These are phyloP conservation scores for Drosophila bocqueti DNA, from an alignment of 1,140 invertebrate genomes.

Conservation along the genomic window DNA sequence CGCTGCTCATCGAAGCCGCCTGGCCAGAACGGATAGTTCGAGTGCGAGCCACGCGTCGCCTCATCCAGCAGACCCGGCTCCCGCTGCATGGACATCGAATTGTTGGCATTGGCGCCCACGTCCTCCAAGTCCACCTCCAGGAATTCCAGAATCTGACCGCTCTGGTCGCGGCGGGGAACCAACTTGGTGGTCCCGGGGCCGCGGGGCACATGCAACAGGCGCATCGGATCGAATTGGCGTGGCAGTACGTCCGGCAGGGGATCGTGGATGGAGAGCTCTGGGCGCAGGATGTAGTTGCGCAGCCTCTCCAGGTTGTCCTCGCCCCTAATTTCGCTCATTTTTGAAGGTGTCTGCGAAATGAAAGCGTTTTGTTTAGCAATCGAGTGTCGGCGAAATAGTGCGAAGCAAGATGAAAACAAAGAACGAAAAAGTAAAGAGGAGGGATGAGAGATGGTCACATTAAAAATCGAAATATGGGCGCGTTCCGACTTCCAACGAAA, in stretches of 20 bases:
- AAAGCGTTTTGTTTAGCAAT: constrained; percentile 12
- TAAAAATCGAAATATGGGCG: neutral
- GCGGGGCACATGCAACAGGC: constrained; percentile 70
- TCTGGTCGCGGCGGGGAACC: constrained; percentile 89
- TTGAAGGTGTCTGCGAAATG: neutral
- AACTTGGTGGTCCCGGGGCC: constrained; percentile 73
- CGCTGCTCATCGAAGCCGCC: constrained; percentile 90
- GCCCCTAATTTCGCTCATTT: constrained; percentile 51
- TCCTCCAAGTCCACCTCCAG: constrained; percentile 88
- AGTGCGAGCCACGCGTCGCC: constrained; percentile 88
- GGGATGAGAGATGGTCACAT: constrained; percentile 4
- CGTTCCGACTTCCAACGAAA: neutral
- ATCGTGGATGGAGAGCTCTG: constrained; percentile 75
- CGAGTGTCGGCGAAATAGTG: constrained; percentile 12
- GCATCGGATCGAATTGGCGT: constrained; percentile 66
- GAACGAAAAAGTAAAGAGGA: neutral
- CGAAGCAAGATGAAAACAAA: constrained; percentile 10
- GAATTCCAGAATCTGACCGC: constrained; percentile 89
- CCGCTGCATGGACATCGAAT: constrained; percentile 91
- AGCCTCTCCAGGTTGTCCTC: constrained; percentile 69
- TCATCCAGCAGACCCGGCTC: constrained; percentile 87
- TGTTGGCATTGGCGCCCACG: constrained; percentile 89
- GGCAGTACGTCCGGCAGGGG: constrained; percentile 74
- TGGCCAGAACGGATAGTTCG: constrained; percentile 92
- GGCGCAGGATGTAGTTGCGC: constrained; percentile 71